phyloP scores from a whole-genome alignment of 2,888 invertebrate genomes.

The Cyrtodaria siliqua region DNA sequence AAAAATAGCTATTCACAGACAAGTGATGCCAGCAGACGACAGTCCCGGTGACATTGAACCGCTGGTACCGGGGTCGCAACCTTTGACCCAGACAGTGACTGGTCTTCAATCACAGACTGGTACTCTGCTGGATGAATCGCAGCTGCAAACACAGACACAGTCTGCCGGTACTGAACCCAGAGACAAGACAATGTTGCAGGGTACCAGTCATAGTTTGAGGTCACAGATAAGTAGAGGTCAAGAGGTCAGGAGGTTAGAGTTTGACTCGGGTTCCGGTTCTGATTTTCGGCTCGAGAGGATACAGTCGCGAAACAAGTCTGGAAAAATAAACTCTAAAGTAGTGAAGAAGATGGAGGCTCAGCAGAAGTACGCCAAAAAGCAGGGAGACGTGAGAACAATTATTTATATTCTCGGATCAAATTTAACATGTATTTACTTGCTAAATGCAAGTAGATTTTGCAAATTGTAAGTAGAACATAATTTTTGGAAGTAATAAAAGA shows the following conservation, averaged over 20 bases:
- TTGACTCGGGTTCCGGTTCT: conserved; percentile 22
- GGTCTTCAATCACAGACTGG: conserved; percentile 41
- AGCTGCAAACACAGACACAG: no score
- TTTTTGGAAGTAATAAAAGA: no score
- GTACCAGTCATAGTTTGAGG: conserved; percentile 3
- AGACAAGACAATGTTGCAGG: no score
- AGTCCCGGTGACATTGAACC: conserved; percentile 15
- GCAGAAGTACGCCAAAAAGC: conserved; percentile 51
- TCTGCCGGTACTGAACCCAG: no score
- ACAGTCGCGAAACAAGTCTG: conserved; percentile 33
- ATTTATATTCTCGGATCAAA: no score
- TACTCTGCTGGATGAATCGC: conserved; percentile 25
- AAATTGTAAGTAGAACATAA: no score
- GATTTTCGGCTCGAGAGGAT: conserved; percentile 37
- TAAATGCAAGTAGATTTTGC: no score
- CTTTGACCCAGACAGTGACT: background rate
- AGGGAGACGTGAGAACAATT: conserved; percentile 42
- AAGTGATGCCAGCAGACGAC: no score
- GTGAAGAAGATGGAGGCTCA: conserved; percentile 47
- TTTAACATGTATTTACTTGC: no score
- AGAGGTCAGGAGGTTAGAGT: conserved; percentile 51
- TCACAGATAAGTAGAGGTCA: conserved; percentile 14
- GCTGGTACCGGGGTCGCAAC: conserved; percentile 32
- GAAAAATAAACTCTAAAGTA: conserved; percentile 52
- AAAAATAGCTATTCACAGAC: background rate